Percentiles rank a stretch among this genome's conserved stretches.
Conservation (phyloP, 2,888 invertebrate genomes). For the Elgonia sp. region DNA sequence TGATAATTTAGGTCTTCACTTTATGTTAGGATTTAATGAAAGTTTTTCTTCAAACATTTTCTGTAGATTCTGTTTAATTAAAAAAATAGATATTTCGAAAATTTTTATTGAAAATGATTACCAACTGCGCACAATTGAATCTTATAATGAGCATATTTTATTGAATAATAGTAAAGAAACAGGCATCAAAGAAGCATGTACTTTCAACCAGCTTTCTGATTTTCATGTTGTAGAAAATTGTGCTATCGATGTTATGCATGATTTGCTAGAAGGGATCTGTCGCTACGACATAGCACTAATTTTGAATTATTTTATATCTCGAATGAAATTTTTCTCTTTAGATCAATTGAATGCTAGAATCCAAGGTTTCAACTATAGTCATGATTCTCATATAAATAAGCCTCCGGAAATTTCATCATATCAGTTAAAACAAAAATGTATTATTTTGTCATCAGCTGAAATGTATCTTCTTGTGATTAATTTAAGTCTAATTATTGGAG, state of each 20-base stretch:
- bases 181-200: constrained; percentile 52
- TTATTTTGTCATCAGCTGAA: constrained; percentile 73
- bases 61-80: constrained; percentile 75
- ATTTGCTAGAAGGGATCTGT: constrained; percentile 53
- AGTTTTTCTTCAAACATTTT: constrained; percentile 71
- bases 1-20: constrained; percentile 76
- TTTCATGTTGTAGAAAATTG: constrained; percentile 49
- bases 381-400: constrained; percentile 31
- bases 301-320: constrained; percentile 50
- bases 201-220: constrained; percentile 45
- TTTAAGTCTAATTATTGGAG: constrained; percentile 71
- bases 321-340: constrained; percentile 51
- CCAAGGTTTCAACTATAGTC: constrained; percentile 38
- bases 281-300: constrained; percentile 44
- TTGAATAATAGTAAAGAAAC: background rate
- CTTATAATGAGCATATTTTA: constrained; percentile 13
- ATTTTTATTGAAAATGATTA: constrained; percentile 58
- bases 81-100: constrained; percentile 47
- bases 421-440: constrained; percentile 52
- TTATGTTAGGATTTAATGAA: constrained; percentile 72
- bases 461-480: constrained; percentile 65
- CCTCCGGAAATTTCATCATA: constrained; percentile 57
- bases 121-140: constrained; percentile 10
- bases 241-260: constrained; percentile 61
- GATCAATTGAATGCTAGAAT: constrained; percentile 38